Base-by-base conservation (phyloP, 1,140 invertebrate genomes). In the Ericerus pela region DNA sequence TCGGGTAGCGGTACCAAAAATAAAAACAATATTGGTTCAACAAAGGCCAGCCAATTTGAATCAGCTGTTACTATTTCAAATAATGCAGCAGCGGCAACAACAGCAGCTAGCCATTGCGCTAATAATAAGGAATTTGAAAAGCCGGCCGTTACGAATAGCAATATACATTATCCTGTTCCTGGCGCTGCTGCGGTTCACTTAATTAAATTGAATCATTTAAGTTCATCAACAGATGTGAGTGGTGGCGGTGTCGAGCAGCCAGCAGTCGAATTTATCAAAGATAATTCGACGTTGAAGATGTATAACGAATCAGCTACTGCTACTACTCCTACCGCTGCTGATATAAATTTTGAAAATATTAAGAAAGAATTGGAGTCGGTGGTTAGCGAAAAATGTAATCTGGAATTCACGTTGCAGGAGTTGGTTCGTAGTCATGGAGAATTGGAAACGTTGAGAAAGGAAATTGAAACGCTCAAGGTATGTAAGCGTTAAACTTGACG, bases 381-480 rank as follows among this genome's bases (percentile, higher is more conserved):
- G 29, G 29, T 53, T 22, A 18, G 38, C 11, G 56, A 57, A 38
- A 57, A 57, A 26, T 27, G 18, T 27, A 38, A 57, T 24, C 27
- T 57, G 47, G 56, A 57, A 26, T 18, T 16, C 10, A 33, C 29
- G 27, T 38, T 56, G 31, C 55, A 57, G 26, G 56, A 57, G 26
- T 27, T 57, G 22, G 38, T 57, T 8, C 18, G 31, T 27, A 52
- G 31, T 53, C 56, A 57, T 27, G 43, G 56, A 5, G 56, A 57
- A 43, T 16, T 57, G 27, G 47, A 57, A 28, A 30, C 56, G 10
- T 20, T 57, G 14, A 18, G 33, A 27, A 31, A 51, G 29, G 56
- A 57, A 38, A 31, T 57, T 16, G 43, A 47, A n/a, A 51, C 27
- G 28, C 14, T 57, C 30, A 57, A 57, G 56, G 56, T 57, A 20